Base-by-base conservation (phyloP, 2,888 invertebrate species). In the Ormyrus rosae region DNA sequence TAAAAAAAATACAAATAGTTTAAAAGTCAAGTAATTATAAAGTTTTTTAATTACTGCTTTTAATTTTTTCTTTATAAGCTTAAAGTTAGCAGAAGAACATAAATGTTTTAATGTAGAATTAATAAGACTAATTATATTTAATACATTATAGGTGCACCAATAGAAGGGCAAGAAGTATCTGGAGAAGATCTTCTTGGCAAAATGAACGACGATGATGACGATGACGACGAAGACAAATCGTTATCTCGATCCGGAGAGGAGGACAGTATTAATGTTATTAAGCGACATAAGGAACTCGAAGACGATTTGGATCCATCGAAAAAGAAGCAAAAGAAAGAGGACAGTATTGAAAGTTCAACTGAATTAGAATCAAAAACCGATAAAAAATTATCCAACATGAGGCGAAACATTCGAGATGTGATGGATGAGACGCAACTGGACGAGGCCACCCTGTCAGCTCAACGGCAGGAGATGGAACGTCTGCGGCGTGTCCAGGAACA, bases 391-490 rank as follows among this genome's bases (percentile, higher is more conserved):
- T 86, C 93, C 13, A 96, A 95, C 90, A 93, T 97, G 88, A 92
- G 97, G 60, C 93, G 96, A 82, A 97, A 97, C 88, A 97, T 97
- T 85, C 94, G 98, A 78, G 97, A 98, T 91, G 98, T 98, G 8
- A 95, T 98, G 94, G 96, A 96, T 88, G 98, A 98, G 87, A 96
- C 96, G 82, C 96, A 98, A 88, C 91, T 99, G 83, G 98, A 98
- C 89, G 96, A 96, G 82, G 96, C 97, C 11, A 99, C 98, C 2
- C 91, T 98, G 74, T 95, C 96, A 46, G 99, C 99, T 0, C 98
- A 98, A 90, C 92, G 97, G 53, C 97, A 97, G 89, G 98, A 99
- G 92, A 95, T 96, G 83, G 98, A 98, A 91, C 93, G 97, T 88
- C 92, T 96, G 84, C 94, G 96, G 5, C 92, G 96, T 68, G 96